A percentile compares a stretch with the other conserved stretches of the same genome.
These are phyloP conservation scores for Catocala sponsa DNA, from an alignment of 2,888 invertebrate genomes.

Conservation along the genomic window DNA sequence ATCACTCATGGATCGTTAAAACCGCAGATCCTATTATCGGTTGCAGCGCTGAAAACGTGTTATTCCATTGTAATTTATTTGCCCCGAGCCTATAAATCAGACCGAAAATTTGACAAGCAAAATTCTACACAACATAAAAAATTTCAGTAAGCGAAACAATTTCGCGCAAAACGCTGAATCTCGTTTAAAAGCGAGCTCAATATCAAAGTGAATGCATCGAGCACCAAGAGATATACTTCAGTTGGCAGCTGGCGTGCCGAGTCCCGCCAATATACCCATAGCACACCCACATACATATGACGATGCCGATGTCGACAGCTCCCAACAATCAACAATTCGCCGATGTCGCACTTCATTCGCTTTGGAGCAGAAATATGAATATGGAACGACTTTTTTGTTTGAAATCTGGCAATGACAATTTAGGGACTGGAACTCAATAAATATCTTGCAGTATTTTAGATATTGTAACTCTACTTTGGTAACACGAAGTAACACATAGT, in stretches of 20 bases:
- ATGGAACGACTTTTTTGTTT: conserved; percentile 24
- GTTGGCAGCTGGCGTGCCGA: conserved; percentile 40
- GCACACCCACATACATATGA: neutral
- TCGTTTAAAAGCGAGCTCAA: conserved; percentile 46
- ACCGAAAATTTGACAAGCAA: conserved; percentile 6
- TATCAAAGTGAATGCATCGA: conserved; percentile 50
- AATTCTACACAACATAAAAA: conserved; percentile 22
- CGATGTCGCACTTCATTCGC: conserved; percentile 26
- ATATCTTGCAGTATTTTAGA: neutral
- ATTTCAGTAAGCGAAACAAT: conserved; percentile 26
- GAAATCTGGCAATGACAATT: conserved; percentile 10
- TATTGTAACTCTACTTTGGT: no score
- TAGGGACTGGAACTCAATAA: conserved; percentile 6
- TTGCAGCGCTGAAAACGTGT: no score
- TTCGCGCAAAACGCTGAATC: conserved; percentile 45
- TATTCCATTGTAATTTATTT: neutral
- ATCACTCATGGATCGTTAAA: no score
- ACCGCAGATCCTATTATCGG: no score
- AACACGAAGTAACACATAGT: no score
- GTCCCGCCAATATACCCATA: neutral
- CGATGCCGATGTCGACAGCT: conserved; percentile 17
- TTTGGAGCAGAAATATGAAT: conserved; percentile 30
- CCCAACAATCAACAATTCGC: conserved; percentile 36
- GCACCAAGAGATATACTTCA: conserved; percentile 32
- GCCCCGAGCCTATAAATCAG: neutral